These are phyloP conservation scores for Sebastes melanostomus DNA, from an alignment of 2,797 vertebrate species.

Conservation along the genomic window DNA sequence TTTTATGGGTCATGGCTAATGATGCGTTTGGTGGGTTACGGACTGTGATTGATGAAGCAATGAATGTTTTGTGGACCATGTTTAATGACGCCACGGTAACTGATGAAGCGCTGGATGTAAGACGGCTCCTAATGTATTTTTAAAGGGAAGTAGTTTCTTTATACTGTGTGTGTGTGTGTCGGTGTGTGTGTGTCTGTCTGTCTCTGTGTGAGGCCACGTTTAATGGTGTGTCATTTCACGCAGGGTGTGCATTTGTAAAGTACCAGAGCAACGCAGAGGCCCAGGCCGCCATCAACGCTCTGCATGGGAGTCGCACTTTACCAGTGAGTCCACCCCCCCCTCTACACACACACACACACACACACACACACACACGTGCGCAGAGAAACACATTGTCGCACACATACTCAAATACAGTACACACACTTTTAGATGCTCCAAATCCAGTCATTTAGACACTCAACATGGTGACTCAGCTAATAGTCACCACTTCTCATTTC, in stretches of 20 bases:
- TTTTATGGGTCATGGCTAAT: slow-evolving; percentile 81
- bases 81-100: slow-evolving; percentile 76
- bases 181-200: slow-evolving; percentile 1
- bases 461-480: slow-evolving; percentile 63
- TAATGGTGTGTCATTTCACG: slow-evolving; percentile 62
- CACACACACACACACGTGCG: not conserved
- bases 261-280: slow-evolving; percentile 89
- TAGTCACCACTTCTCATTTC: slow-evolving; percentile 65
- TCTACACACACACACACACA: not conserved
- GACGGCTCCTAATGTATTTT: slow-evolving; percentile 75
- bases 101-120: slow-evolving; percentile 70
- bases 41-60: slow-evolving; percentile 79
- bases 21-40: slow-evolving; percentile 73
- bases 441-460: slow-evolving; percentile 59
- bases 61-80: slow-evolving; percentile 74
- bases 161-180: slow-evolving; percentile 7
- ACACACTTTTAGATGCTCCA: slow-evolving; percentile 48
- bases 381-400: slow-evolving; percentile 9
- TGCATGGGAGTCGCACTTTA: slow-evolving; percentile 83
- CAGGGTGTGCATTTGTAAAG: slow-evolving; percentile 94
- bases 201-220: slow-evolving; percentile 23
- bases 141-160: slow-evolving; percentile 67
- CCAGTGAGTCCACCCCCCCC: slow-evolving; percentile 67
- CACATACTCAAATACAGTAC: slow-evolving; percentile 13
- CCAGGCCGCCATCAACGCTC: slow-evolving; percentile 81